Base-by-base conservation (phyloP, 1,140 invertebrate species). In the Microplitis demolitor region DNA sequence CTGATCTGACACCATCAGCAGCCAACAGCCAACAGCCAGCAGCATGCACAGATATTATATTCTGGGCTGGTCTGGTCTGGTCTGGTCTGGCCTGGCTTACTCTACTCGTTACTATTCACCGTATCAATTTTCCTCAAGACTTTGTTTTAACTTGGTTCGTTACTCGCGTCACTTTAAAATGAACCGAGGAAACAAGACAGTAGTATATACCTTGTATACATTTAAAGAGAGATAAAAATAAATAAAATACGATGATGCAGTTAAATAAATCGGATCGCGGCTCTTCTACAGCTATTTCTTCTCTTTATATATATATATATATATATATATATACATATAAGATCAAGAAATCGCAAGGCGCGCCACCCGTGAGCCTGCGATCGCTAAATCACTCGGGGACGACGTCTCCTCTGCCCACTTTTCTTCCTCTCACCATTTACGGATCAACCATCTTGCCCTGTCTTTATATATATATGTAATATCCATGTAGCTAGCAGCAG, bases 341-440 rank as follows among this genome's bases (percentile, higher is more conserved):
- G 69, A 67, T 67, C 50, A 50, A 71, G 69, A 71, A 64, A 64
- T 71, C 61, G 45, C 63, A 53, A 54, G 71, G 71, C 53, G 71
- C 54, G 71, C 71, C 71, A 66, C 63, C 53, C 54, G 62, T 70
- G 71, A 73, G 64, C 63, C 70, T 50, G 66, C 71, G 64, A 62
- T 63, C 71, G 66, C 66, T 68, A 73, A 73, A 68, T 73, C 64
- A 73, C 71, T 60, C 58, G 71, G 54, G 53, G 62, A 72, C 62
- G 64, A 72, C 54, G 63, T 66, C 62, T 66, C 63, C 53, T 72
- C 71, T 73, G 56, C 71, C 66, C 58, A 73, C 71, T 68, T 73
- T 68, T 73, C 71, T 73, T 73, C 64, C 58, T 68, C 71, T 67
- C 56, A 33, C 64, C 64, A 68, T 73, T 73, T 73, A 72, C 63